These are phyloP conservation scores for Platyrinchus mystaceus DNA, from an alignment of 2,797 vertebrate genomes.

Conservation along the genomic window DNA sequence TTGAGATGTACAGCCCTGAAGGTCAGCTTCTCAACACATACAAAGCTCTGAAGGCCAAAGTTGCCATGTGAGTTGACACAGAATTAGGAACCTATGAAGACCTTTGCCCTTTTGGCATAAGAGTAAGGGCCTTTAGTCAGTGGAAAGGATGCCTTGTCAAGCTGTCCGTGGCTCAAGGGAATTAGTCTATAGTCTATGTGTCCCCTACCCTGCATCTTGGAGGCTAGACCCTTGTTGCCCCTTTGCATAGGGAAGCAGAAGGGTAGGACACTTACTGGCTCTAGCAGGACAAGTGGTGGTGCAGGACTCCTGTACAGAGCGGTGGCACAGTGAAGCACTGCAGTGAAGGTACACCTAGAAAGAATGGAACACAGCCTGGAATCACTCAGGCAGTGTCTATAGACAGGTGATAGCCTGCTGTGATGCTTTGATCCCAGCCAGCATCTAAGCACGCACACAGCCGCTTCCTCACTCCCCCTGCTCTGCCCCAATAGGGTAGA, in stretches of 20 bases:
- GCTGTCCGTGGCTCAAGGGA: not conserved
- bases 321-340: constrained; percentile 58
- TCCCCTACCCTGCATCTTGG: not conserved
- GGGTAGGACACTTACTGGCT: constrained; percentile 32
- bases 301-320: not conserved
- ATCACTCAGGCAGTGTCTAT: not conserved
- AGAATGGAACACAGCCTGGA: not conserved
- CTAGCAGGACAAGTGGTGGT: not conserved
- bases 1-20: not conserved
- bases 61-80: fast-evolving
- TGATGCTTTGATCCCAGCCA: not conserved
- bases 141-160: not conserved
- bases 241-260: not conserved
- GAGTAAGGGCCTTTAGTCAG: not conserved
- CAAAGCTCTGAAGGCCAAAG: not conserved
- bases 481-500: not conserved
- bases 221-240: not conserved
- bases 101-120: not conserved
- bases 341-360: constrained; percentile 72
- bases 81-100: not conserved
- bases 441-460: not conserved
- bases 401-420: fast-evolving
- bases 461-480: not conserved
- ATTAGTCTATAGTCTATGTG: not conserved
- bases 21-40: not conserved